Conservation (phyloP, 2,888 invertebrate genomes). For the Catocala sponsa region DNA sequence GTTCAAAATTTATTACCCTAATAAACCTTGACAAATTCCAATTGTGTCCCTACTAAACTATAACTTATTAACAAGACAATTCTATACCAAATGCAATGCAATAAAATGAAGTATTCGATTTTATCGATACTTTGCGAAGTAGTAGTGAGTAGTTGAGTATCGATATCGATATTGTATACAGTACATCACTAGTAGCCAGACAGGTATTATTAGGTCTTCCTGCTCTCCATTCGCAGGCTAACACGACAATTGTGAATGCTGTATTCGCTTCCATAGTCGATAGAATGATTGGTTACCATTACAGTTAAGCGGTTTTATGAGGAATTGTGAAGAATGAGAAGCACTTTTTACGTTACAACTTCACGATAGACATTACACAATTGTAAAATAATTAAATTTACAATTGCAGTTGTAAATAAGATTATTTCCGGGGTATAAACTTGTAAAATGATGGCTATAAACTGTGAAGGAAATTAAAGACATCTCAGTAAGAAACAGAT, state of each 20-base stretch:
- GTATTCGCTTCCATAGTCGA: conserved; percentile 50
- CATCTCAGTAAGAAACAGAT: no score
- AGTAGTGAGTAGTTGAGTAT: no score
- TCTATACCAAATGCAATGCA: neutral
- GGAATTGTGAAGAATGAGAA: conserved; percentile 14
- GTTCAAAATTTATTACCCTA: conserved; percentile 52
- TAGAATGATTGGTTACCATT: conserved; percentile 45
- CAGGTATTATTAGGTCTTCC: conserved; percentile 86
- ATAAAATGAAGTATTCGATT: conserved; percentile 2
- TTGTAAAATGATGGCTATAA: no score
- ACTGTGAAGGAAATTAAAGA: no score
- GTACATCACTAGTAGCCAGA: conserved; percentile 74
- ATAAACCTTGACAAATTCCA: conserved; percentile 52
- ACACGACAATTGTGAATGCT: conserved; percentile 68
- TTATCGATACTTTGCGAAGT: no score
- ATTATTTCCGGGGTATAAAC: no score
- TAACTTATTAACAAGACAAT: conserved; percentile 25
- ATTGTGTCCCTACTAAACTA: conserved; percentile 50
- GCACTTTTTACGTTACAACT: neutral
- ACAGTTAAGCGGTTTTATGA: conserved; percentile 44
- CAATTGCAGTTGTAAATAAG: neutral
- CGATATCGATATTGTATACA: no score
- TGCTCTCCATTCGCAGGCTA: conserved; percentile 76
- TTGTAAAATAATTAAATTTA: neutral
- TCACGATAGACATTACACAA: neutral